A percentile compares a stretch with the other conserved stretches of the same genome.
These are phyloP conservation scores for Camponotus pennsylvanicus DNA, from an alignment of 1,140 invertebrate species.

Conservation along the genomic window DNA sequence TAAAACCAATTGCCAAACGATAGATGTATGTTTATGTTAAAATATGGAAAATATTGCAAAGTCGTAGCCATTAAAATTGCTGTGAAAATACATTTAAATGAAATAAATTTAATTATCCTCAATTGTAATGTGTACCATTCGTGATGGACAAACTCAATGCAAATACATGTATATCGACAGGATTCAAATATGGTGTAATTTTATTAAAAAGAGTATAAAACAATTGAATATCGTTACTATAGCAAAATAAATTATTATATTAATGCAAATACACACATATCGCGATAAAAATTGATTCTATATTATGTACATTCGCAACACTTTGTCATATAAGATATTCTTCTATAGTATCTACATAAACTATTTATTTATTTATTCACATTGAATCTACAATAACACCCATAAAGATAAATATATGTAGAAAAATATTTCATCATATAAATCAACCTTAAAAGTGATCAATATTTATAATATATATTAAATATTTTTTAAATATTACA, in stretches of 20 bases:
- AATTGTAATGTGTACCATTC: slow-evolving; percentile 15
- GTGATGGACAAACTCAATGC: slow-evolving; percentile 7
- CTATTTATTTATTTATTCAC: too few relatives aligned
- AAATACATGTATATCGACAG: neutral
- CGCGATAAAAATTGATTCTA: neutral
- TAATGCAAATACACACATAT: neutral
- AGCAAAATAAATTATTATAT: neutral
- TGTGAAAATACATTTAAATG: slow-evolving; percentile 34
- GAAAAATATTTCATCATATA: too few relatives aligned
- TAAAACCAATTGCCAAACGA: slow-evolving; percentile 27
- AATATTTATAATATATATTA: neutral
- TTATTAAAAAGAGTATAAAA: slow-evolving; percentile 10
- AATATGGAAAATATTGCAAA: slow-evolving; percentile 54
- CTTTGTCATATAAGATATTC: too few relatives aligned
- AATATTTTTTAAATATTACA: too few relatives aligned
- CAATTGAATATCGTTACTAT: neutral
- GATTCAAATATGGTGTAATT: neutral
- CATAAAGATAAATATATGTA: neutral
- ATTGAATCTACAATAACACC: too few relatives aligned
- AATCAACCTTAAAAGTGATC: too few relatives aligned
- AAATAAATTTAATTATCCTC: slow-evolving; percentile 53
- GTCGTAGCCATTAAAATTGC: slow-evolving; percentile 36
- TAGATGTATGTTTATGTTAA: slow-evolving; percentile 19
- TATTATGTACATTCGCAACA: neutral
- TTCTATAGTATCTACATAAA: too few relatives aligned